Conservation (phyloP, 2,113 vertebrate genomes). For the Desmodus rotundus region DNA sequence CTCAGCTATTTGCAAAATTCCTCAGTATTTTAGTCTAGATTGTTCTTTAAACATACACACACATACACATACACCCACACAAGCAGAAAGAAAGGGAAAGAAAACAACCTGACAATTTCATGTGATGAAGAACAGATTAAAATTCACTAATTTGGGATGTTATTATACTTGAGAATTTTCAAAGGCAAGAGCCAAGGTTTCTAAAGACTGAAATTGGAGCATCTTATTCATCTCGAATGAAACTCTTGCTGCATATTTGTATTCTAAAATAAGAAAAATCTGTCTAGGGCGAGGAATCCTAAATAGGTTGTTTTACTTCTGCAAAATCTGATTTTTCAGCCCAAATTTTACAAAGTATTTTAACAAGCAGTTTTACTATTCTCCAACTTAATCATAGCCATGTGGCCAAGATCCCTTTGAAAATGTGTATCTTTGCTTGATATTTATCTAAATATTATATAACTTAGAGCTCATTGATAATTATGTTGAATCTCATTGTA, state of each 20-base stretch:
- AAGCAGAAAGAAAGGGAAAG: not conserved
- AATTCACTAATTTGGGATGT: not conserved
- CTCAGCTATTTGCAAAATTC: not conserved
- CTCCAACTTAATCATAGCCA: constrained; percentile 10
- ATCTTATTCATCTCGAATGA: constrained; percentile 22
- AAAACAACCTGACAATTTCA: not conserved
- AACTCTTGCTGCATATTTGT: not conserved
- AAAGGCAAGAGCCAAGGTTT: constrained; percentile 11
- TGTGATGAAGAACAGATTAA: constrained; percentile 26
- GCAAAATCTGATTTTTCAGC: constrained; percentile 31
- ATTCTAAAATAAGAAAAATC: constrained; percentile 54
- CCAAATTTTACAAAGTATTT: constrained; percentile 19
- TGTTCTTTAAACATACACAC: not conserved
- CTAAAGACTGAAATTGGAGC: not conserved
- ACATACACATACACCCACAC: not conserved
- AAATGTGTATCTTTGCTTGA: not conserved
- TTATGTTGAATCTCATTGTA: not conserved
- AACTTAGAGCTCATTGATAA: not conserved
- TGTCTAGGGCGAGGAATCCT: not conserved
- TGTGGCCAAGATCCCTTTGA: constrained; percentile 4
- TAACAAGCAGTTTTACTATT: constrained; percentile 21
- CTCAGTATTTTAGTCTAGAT: not conserved
- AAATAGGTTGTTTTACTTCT: constrained; percentile 9
- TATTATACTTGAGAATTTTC: constrained; percentile 29
- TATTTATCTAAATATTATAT: constrained; percentile 1